Evolutionary conservation across 2,113 vertebrate species (phyloP).

Genomic region (Oriolus oriolus): DNA sequence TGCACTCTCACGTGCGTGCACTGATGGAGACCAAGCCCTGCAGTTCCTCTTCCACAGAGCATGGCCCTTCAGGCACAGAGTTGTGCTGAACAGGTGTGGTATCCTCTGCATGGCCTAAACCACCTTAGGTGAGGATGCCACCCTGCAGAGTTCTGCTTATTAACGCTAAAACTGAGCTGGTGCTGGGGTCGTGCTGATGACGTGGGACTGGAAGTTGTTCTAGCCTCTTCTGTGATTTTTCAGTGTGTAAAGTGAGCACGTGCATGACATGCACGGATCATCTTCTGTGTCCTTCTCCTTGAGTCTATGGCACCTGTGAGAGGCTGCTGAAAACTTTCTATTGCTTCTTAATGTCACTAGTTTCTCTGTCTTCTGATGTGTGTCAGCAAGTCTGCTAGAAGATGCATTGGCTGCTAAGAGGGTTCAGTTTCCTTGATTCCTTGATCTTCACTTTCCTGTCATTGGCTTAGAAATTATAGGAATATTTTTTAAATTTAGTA

Average conservation of each 20-base stretch:
- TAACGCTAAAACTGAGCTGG: not conserved
- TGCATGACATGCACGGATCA: not conserved
- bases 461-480: not conserved
- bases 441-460: not conserved
- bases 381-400: not conserved
- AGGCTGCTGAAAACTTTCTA: not conserved
- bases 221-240: not conserved
- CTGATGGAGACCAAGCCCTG: not conserved
- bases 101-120: not conserved
- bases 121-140: not conserved
- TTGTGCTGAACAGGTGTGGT: accelerated
- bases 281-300: not conserved
- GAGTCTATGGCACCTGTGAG: not conserved
- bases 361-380: not conserved
- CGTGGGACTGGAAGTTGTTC: not conserved
- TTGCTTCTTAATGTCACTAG: not conserved
- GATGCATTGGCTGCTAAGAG: not conserved
- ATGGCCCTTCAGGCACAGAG: not conserved
- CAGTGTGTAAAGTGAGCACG: not conserved
- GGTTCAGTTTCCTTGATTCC: not conserved
- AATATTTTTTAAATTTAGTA: not conserved
- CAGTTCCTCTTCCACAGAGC: not conserved
- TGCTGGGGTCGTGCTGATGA: not conserved
- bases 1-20: accelerated
- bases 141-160: not conserved